Evolutionary conservation across 2,113 vertebrate species (phyloP), one percentile per base, ranked within the genome.

Genomic region (Haemorhous mexicanus): DNA sequence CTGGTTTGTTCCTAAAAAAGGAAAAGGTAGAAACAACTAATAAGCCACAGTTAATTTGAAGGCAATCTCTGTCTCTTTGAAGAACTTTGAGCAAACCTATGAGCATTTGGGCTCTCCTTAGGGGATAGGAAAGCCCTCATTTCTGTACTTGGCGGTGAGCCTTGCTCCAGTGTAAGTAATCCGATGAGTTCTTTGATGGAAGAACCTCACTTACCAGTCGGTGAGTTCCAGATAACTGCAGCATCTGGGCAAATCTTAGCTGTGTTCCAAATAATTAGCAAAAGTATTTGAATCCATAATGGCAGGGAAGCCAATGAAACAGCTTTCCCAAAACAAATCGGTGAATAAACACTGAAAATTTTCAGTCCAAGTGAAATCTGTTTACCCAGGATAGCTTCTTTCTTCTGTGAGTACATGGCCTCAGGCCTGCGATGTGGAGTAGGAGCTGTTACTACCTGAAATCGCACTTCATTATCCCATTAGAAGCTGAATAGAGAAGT

Each of bases 21-120:
- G 82, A 78, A 62, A 92, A 77, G 43, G 59, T 90, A 67, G 90
- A 90, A 85, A 89, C 91, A 89, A 95, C 74, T 90, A 91, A 85
- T 64, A 86, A 94, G 35, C 37, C 12, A 11, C 0, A 0, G 68
- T 74, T 86, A 37, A 75, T 93, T 93, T 88, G 92, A 73, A 92
- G 47, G 30, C 63, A 35, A 16, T 73, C 24, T 88, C 55, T 69
- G 55, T 52, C 53, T 91, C 82, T 90, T 53, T 69, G 46, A 91
- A 92, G 82, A 92, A 63, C 33, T 94, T 55, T 95, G 79, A 77
- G 44, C 58, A 87, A 82, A 82, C 49, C 20, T 58, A 47, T 50
- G 46, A 88, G 68, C 11, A 6, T 41, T 89, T 92, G 72, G 49
- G 58, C 55, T 53, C 22, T 58, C 70, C 62, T 91, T 49, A 39